A percentile compares a stretch with the other conserved stretches of the same genome.
Evolutionary conservation across 2,888 invertebrate genomes (phyloP).

Genomic region (Homarus gammarus): DNA sequence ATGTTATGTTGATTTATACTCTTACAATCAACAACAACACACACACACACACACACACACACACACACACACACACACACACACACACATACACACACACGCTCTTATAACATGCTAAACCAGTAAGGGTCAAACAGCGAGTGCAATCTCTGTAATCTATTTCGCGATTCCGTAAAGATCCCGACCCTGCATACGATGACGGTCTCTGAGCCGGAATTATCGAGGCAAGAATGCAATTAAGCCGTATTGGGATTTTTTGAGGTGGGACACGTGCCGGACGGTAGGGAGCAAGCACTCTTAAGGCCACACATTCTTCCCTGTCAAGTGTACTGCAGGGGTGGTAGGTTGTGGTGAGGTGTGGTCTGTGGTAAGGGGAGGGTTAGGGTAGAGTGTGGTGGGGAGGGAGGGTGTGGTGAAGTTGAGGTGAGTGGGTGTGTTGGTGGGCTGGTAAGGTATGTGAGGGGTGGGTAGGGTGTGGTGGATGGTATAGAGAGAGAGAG

Average conservation of each 20-base stretch:
- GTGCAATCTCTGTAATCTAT: not conserved
- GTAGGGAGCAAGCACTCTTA: not conserved
- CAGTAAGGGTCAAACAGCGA: not conserved
- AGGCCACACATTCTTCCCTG: not conserved
- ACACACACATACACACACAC: too few relatives aligned
- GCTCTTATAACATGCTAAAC: not conserved
- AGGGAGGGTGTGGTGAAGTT: too few relatives aligned
- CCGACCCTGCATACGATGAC: not conserved
- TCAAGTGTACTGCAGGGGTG: not conserved
- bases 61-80: too few relatives aligned
- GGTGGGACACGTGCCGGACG: not conserved
- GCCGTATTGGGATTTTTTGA: not conserved
- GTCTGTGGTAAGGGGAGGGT: not conserved
- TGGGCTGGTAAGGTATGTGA: too few relatives aligned
- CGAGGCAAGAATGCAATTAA: conserved; percentile 12
- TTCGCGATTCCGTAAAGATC: not conserved
- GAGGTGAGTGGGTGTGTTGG: too few relatives aligned
- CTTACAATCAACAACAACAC: too few relatives aligned
- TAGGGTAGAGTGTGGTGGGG: too few relatives aligned
- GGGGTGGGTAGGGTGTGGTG: too few relatives aligned
- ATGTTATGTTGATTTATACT: too few relatives aligned
- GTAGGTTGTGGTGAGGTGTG: not conserved
- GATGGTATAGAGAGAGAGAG: too few relatives aligned
- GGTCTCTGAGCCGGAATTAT: not conserved
- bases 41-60: too few relatives aligned